These are phyloP conservation scores for Campoletis raptor DNA, from an alignment of 2,888 invertebrate genomes.

Conservation along the genomic window DNA sequence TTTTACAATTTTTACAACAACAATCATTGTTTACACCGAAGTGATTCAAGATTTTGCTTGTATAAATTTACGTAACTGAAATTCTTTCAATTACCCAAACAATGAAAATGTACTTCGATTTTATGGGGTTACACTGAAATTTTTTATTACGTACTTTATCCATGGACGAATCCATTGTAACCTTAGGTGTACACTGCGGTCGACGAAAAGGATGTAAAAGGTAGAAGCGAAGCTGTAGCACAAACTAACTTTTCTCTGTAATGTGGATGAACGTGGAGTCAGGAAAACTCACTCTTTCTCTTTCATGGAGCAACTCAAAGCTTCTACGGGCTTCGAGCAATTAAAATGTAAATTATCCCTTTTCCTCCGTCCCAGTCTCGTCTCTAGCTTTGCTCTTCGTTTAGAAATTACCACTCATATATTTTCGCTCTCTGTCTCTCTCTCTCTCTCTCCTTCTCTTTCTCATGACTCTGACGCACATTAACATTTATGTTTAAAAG, in stretches of 20 bases:
- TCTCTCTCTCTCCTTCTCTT: conserved; percentile 42
- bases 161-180: conserved; percentile 14
- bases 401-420: conserved; percentile 51
- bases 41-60: not conserved
- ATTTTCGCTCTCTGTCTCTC: conserved; percentile 40
- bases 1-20: not conserved
- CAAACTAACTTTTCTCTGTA: conserved; percentile 59
- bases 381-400: conserved; percentile 49
- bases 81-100: not conserved
- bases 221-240: conserved; percentile 49
- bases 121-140: not conserved
- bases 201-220: conserved; percentile 28
- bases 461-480: conserved; percentile 46
- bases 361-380: conserved; percentile 70
- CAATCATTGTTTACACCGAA: too few relatives aligned
- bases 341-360: conserved; percentile 83
- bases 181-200: conserved; percentile 2
- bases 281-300: conserved; percentile 25
- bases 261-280: conserved; percentile 63
- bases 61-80: not conserved
- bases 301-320: conserved; percentile 28
- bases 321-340: conserved; percentile 75
- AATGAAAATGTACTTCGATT: not conserved
- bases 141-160: not conserved
- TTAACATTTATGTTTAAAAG: not conserved